Base-by-base conservation (phyloP, 2,888 invertebrate genomes). In the Nesidiocoris tenuis region DNA sequence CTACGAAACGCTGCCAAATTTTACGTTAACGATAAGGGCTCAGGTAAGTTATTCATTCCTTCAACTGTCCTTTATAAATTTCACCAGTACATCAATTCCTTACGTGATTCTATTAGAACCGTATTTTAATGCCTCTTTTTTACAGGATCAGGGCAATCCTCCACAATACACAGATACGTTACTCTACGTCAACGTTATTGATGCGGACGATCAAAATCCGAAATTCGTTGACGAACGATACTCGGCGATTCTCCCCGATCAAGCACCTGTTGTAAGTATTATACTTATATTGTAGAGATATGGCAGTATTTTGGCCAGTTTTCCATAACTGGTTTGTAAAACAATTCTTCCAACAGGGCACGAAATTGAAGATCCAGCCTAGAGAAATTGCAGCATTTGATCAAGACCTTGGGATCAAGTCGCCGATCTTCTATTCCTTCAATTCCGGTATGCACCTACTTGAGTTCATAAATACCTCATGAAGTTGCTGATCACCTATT, bases 161-260 rank as follows among this genome's bases (percentile, higher is more conserved):
- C 91, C 95, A 0, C 88, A 88, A 80, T 88, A 88, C 81, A 90
- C 90, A 56, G 92, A 93, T 81, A 91, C 95, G 0, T 84, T 87
- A 24, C 86, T 96, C 1, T 87, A 88, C 1, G 91, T 96, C 0
- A 89, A 90, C 78, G 91, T 95, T 61, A 88, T 93, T 21, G 95
- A 95, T 83, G 94, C 95, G 0, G 95, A 95, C 82, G 95, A 95
- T 84, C 95, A 95, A 85, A 95, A 95, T 85, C 95, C 95, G 0
- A 88, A 88, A 81, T 95, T 95, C 82, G 82, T 87, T 7, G 88
- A 90, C 78, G 92, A 94, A 63, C 88, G 91, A 78, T 93, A 93
- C 82, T 88, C 88, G 59, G 89, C 92, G 0, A 84, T 87, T 5
- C 81, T 95, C 74, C 90, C 92, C 0, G 87, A 88, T 7, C 86